A percentile compares a stretch with the other conserved stretches of the same genome.
These are phyloP conservation scores for Laupala kohalensis DNA, from an alignment of 1,140 invertebrate genomes.

Conservation along the genomic window DNA sequence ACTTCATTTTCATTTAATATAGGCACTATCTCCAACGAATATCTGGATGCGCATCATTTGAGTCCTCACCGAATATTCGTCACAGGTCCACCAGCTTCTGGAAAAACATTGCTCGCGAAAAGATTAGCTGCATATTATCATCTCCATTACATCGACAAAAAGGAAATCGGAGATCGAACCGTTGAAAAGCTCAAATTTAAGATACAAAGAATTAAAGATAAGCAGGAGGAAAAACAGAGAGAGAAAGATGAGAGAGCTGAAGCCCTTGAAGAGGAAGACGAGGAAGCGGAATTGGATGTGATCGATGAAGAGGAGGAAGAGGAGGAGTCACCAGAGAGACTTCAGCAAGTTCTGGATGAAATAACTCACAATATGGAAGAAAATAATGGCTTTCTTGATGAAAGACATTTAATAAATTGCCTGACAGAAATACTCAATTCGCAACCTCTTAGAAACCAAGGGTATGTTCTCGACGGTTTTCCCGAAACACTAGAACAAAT, in stretches of 20 bases:
- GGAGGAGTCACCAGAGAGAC: background rate
- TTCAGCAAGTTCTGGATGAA: background rate
- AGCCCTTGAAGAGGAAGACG: background rate
- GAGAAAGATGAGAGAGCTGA: background rate
- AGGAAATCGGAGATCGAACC: no score
- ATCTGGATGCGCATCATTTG: background rate
- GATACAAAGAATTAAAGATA: no score
- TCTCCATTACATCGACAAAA: background rate
- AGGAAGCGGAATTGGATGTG: background rate
- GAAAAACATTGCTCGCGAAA: background rate
- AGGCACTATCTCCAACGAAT: background rate
- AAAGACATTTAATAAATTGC: background rate
- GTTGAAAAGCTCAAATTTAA: no score
- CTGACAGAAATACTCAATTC: background rate
- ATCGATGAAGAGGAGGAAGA: background rate
- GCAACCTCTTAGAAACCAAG: background rate
- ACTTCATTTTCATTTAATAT: background rate
- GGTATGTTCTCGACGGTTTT: background rate
- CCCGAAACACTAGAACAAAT: background rate
- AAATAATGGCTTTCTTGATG: background rate
- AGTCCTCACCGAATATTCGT: background rate
- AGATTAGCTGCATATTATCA: background rate
- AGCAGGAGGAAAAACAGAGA: no score
- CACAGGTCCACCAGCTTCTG: background rate
- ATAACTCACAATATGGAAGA: no score